These are phyloP conservation scores for western clawed frog (Xenopus tropicalis) DNA, from an alignment of 2,113 vertebrate species.

Conservation along the genomic window UCB_Xtro_10.0 CM004444.2:46622001-46622500, in stretches of 20 bases:
- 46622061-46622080: slow-evolving; percentile 9
- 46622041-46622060: not conserved
- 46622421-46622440: too few relatives aligned
- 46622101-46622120: not conserved
- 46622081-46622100: not conserved
- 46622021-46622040: not conserved
- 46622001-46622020: not conserved
- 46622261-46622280: not conserved
- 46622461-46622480: too few relatives aligned
- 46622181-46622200: not conserved
- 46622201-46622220: not conserved
- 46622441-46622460: too few relatives aligned
- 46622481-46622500: too few relatives aligned
- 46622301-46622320: not conserved
- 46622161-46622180: slow-evolving; percentile 2
- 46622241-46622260: not conserved
- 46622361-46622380: not conserved
- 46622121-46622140: slow-evolving; percentile 5
- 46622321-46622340: not conserved
- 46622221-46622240: not conserved
- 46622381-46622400: too few relatives aligned
- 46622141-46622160: not conserved
- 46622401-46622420: too few relatives aligned
- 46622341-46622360: not conserved
- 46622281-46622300: not conserved